Conservation (phyloP, 2,797 vertebrate genomes). For the Babyrousa celebensis region DNA sequence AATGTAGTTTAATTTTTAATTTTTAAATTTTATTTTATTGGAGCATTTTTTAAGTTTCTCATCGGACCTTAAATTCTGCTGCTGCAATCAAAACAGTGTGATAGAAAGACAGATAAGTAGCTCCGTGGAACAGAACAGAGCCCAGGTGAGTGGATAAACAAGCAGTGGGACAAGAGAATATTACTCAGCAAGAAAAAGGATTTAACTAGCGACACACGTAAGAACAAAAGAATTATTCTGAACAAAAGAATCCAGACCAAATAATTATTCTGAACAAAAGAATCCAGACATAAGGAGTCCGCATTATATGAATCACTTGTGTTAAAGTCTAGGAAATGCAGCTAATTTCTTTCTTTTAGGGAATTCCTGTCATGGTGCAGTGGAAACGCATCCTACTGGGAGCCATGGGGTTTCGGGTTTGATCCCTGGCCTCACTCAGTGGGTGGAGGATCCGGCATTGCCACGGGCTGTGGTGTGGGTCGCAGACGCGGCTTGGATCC, state of each 20-base stretch:
- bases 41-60: not conserved
- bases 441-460: too few species aligned
- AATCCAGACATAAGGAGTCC: not conserved
- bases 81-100: not conserved
- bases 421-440: too few species aligned
- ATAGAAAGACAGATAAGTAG: not conserved
- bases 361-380: too few species aligned
- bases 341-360: too few species aligned
- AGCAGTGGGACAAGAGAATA: not conserved
- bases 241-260: not conserved
- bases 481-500: too few species aligned
- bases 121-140: not conserved
- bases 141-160: not conserved
- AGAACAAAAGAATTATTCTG: not conserved
- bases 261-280: not conserved
- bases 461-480: too few species aligned
- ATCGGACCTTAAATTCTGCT: not conserved
- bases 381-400: too few species aligned
- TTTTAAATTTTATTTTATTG: not conserved
- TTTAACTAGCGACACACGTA: not conserved
- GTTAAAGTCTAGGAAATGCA: not conserved
- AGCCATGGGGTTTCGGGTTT: too few species aligned
- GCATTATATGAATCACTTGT: not conserved
- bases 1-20: too few species aligned
- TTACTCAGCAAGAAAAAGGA: not conserved